Conservation (phyloP, 2,888 invertebrate species). For the Hypsopygia costalis region DNA sequence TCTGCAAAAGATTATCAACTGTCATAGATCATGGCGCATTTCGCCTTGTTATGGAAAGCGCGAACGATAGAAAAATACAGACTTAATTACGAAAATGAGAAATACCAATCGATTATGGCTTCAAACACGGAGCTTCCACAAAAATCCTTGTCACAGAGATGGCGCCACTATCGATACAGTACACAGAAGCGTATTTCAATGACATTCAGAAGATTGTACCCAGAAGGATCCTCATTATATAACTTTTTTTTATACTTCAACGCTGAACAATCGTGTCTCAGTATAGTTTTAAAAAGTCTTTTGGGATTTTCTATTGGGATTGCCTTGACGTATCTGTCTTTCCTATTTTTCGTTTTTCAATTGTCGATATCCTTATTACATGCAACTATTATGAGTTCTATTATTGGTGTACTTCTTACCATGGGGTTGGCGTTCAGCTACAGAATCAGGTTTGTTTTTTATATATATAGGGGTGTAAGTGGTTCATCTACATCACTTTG, state of each 20-base stretch:
- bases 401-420: constrained; percentile 82
- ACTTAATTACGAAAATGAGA: constrained; percentile 77
- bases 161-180: constrained; percentile 63
- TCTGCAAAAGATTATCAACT: too few species aligned
- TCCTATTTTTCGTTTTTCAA: constrained; percentile 84
- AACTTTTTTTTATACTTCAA: constrained; percentile 47
- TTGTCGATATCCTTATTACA: constrained; percentile 80
- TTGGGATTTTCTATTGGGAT: constrained; percentile 84
- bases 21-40: constrained; percentile 62
- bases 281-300: constrained; percentile 82
- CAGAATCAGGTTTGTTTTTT: constrained; percentile 48
- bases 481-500: too few species aligned
- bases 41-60: constrained; percentile 79
- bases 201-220: constrained; percentile 52
- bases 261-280: constrained; percentile 74
- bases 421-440: constrained; percentile 85
- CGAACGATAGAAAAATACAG: constrained; percentile 70
- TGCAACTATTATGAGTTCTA: constrained; percentile 82
- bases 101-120: constrained; percentile 73
- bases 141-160: constrained; percentile 65
- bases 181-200: constrained; percentile 54
- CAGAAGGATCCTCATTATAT: constrained; percentile 50
- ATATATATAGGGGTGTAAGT: too few species aligned
- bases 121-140: constrained; percentile 57
- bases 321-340: constrained; percentile 83